Percentiles rank a stretch among this genome's conserved stretches.
Conservation (phyloP, 2,797 vertebrate genomes). For the Gila robusta region DNA sequence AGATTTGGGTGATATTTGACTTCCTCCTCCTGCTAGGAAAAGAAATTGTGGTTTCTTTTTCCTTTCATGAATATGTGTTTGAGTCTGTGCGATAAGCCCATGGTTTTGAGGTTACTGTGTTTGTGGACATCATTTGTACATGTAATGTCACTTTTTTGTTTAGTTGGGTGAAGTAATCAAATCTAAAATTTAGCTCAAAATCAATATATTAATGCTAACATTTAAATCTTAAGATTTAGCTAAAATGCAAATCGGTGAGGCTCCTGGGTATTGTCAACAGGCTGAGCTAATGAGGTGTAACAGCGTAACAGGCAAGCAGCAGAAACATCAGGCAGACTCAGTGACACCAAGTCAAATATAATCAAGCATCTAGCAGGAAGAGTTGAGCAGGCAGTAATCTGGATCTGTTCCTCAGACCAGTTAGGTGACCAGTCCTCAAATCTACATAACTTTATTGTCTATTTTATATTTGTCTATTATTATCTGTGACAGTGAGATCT, state of each 20-base stretch:
- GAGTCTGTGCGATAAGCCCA: background rate
- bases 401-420: conserved; percentile 11
- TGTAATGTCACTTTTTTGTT: background rate
- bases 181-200: background rate
- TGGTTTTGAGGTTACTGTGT: background rate
- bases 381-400: conserved; percentile 4
- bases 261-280: conserved; percentile 33
- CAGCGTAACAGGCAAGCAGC: conserved; percentile 33
- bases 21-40: background rate
- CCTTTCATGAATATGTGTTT: background rate
- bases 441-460: background rate
- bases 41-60: background rate
- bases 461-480: too few relatives aligned
- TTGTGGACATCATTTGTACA: background rate
- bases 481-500: background rate
- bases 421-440: background rate
- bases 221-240: conserved; percentile 23
- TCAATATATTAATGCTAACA: background rate
- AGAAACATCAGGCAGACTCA: conserved; percentile 29
- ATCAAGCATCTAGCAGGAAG: conserved; percentile 26
- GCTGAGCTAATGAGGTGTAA: conserved; percentile 38
- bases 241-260: conserved; percentile 18
- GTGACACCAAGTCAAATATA: conserved; percentile 35
- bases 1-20: background rate
- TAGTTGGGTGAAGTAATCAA: background rate